These are phyloP conservation scores for Pempheris klunzingeri DNA, from an alignment of 2,797 vertebrate species.

Conservation along the genomic window DNA sequence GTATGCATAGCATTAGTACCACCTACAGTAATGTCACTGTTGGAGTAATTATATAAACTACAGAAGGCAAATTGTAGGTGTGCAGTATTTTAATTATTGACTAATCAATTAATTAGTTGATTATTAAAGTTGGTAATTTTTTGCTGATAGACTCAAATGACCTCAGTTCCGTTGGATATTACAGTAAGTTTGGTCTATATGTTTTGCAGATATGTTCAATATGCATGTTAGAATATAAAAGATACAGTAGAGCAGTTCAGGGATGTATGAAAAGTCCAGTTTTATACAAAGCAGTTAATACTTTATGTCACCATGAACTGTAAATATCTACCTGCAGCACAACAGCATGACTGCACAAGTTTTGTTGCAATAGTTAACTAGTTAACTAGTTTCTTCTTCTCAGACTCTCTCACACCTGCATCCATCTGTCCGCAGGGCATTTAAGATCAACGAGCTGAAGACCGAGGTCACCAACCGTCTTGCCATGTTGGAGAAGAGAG, in stretches of 20 bases:
- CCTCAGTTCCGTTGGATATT: neutral
- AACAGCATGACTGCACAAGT: no score
- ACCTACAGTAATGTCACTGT: neutral
- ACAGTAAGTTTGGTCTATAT: neutral
- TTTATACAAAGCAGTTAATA: neutral
- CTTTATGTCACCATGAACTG: neutral
- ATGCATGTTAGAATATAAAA: neutral
- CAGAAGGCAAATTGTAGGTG: neutral
- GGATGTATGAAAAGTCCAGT: neutral
- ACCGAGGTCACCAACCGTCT: slow-evolving; percentile 92
- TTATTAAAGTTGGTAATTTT: no score
- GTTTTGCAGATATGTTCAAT: neutral
- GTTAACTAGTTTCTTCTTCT: neutral
- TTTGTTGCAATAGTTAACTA: no score
- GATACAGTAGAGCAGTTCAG: neutral
- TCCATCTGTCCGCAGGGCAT: slow-evolving; percentile 83
- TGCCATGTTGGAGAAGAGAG: slow-evolving; percentile 93
- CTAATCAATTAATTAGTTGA: neutral
- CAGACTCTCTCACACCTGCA: neutral
- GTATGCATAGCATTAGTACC: neutral
- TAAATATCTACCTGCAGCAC: neutral
- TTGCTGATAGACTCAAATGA: neutral
- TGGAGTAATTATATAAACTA: neutral
- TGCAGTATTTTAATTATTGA: neutral
- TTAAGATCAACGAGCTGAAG: slow-evolving; percentile 95